Conservation (phyloP, 2,888 invertebrate genomes). For the Aplocera efformata region DNA sequence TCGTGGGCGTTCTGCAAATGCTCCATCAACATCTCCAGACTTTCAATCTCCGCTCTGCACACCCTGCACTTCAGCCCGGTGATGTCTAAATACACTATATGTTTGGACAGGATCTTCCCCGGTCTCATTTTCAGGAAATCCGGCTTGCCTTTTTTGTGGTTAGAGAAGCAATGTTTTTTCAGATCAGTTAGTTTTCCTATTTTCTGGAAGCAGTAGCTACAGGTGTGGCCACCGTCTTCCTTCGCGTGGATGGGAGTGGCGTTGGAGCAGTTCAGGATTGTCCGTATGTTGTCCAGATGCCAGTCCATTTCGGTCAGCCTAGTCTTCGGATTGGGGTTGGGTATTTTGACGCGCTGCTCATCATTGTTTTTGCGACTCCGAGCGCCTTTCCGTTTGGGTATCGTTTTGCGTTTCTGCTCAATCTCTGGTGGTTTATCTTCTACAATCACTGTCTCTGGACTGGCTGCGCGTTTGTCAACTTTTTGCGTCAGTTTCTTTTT, state of each 20-base stretch:
- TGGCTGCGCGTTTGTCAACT: conserved; percentile 23
- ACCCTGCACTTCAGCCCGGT: conserved; percentile 48
- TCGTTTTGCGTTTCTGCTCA: conserved; percentile 1
- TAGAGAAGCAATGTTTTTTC: conserved; percentile 43
- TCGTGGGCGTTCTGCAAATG: conserved; percentile 50
- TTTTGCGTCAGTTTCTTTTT: conserved; percentile 16
- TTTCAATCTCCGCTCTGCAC: conserved; percentile 39
- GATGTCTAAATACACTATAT: conserved; percentile 56
- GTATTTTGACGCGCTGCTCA: conserved; percentile 9
- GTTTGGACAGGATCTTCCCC: conserved; percentile 36
- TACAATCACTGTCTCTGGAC: conserved; percentile 7
- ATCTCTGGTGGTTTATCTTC: conserved; percentile 13
- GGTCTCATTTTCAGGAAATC: conserved; percentile 41
- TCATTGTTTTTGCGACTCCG: conserved; percentile 8
- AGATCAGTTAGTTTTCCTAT: conserved; percentile 47
- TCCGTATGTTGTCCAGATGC: conserved; percentile 55
- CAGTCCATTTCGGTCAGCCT: conserved; percentile 47
- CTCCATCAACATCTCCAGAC: conserved; percentile 45
- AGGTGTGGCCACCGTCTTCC: conserved; percentile 46
- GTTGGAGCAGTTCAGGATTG: conserved; percentile 49
- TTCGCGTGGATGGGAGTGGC: conserved; percentile 55
- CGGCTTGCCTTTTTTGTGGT: conserved; percentile 32
- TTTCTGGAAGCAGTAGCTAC: conserved; percentile 57
- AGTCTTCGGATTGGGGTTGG: conserved; percentile 29
- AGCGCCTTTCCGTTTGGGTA: conserved; percentile 9